A percentile compares a stretch with the other conserved stretches of the same genome.
Conservation (phyloP, 2,888 invertebrate genomes). For the Noctua janthina region DNA sequence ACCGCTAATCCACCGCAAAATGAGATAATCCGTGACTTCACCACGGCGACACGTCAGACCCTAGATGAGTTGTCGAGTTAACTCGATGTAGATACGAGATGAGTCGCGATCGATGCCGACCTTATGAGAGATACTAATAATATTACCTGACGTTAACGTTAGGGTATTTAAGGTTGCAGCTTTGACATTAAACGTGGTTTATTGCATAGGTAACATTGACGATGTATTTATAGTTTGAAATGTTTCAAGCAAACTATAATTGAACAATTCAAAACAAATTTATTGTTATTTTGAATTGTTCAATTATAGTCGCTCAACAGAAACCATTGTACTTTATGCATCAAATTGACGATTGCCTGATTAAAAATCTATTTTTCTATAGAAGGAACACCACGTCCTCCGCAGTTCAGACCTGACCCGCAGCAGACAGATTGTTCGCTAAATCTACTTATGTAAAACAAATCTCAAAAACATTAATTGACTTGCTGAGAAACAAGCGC, state of each 20-base stretch:
- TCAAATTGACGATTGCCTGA: not conserved
- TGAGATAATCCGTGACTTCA: slow-evolving; percentile 32
- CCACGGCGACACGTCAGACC: slow-evolving; percentile 8
- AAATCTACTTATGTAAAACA: not conserved
- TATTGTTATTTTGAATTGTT: not conserved
- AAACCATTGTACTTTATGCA: not conserved
- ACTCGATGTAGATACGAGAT: slow-evolving; percentile 13
- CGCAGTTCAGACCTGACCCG: not conserved
- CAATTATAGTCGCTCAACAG: not conserved
- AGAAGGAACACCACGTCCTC: not conserved
- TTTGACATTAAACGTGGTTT: slow-evolving; percentile 29
- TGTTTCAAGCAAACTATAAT: too few relatives aligned
- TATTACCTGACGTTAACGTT: slow-evolving; percentile 23
- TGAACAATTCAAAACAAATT: too few relatives aligned
- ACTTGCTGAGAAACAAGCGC: not conserved
- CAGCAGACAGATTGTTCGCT: not conserved
- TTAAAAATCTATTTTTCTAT: not conserved
- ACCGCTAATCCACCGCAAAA: not conserved
- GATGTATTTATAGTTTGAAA: slow-evolving; percentile 3
- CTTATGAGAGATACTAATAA: slow-evolving; percentile 41
- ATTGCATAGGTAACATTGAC: not conserved
- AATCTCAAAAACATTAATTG: not conserved
- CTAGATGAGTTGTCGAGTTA: slow-evolving; percentile 5
- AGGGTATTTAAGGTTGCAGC: slow-evolving; percentile 24
- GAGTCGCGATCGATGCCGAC: slow-evolving; percentile 33